These are phyloP conservation scores for Sebastes kiyomatsui DNA, from an alignment of 2,797 vertebrate species.

Conservation along the genomic window DNA sequence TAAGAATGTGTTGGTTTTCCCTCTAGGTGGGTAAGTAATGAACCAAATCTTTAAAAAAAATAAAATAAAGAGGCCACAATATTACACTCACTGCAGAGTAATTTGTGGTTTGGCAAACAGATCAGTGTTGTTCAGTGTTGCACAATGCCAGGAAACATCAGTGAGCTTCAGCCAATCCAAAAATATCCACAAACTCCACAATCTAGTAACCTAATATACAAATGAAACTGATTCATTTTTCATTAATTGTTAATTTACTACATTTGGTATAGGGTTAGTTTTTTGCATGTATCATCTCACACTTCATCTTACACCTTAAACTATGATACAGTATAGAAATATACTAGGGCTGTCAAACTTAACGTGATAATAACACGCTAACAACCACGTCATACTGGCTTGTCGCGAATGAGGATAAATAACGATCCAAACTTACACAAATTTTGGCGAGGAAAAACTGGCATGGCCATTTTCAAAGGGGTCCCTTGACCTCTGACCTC, in stretches of 20 bases:
- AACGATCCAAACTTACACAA: too few species aligned
- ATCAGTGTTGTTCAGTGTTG: not conserved
- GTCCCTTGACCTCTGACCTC: too few species aligned
- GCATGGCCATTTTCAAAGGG: too few species aligned
- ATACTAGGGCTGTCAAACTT: too few species aligned
- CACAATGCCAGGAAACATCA: not conserved
- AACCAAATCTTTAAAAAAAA: not conserved
- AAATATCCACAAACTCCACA: not conserved
- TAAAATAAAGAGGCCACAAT: not conserved
- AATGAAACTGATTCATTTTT: not conserved
- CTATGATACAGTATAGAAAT: not conserved
- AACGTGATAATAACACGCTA: too few species aligned
- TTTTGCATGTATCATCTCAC: not conserved
- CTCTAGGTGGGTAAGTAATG: not conserved
- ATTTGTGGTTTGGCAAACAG: constrained; percentile 15
- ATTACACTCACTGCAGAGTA: not conserved
- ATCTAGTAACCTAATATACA: not conserved
- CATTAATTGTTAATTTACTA: not conserved
- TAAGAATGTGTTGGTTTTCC: not conserved
- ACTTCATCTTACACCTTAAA: not conserved
- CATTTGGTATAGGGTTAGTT: not conserved
- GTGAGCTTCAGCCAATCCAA: not conserved
- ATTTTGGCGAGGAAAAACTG: too few species aligned
- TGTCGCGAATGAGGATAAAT: too few species aligned
- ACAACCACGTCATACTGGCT: too few species aligned